Percentiles rank a stretch among this genome's conserved stretches.
Conservation (phyloP, 1,140 invertebrate species). For the Cyclina sinensis region DNA sequence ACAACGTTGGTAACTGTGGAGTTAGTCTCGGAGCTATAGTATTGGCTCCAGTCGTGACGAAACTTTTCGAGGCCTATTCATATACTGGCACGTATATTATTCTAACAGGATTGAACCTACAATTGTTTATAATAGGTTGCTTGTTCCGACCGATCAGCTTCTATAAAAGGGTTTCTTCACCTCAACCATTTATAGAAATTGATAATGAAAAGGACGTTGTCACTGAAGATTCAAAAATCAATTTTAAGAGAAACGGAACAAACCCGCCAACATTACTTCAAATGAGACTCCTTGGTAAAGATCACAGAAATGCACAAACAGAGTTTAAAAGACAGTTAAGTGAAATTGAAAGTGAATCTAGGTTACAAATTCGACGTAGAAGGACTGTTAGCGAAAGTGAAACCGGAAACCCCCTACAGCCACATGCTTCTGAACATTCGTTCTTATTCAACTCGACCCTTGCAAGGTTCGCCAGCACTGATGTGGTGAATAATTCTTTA, state of each 20-base stretch:
- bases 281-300: neutral
- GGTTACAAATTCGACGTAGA: neutral
- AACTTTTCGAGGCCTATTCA: conserved; percentile 40
- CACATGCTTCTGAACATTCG: neutral
- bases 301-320: neutral
- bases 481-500: conserved; percentile 27
- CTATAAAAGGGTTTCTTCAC: conserved; percentile 6
- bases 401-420: neutral
- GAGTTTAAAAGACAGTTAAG: neutral
- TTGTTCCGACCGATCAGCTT: conserved; percentile 39
- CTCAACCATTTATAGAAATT: neutral
- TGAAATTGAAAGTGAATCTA: neutral
- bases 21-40: conserved; percentile 35
- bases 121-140: conserved; percentile 28
- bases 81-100: conserved; percentile 61
- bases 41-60: conserved; percentile 43
- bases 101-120: conserved; percentile 31
- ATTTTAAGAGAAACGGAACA: neutral
- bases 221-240: neutral
- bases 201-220: neutral
- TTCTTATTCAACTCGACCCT: conserved; percentile 14
- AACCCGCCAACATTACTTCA: neutral
- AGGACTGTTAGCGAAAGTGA: conserved; percentile 45
- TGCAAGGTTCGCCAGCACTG: conserved; percentile 31
- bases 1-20: conserved; percentile 48